Percentiles rank a stretch among this genome's conserved stretches.
phyloP scores from a whole-genome alignment of 1,140 invertebrate genomes.

The Thereuonema tuberculata region DNA sequence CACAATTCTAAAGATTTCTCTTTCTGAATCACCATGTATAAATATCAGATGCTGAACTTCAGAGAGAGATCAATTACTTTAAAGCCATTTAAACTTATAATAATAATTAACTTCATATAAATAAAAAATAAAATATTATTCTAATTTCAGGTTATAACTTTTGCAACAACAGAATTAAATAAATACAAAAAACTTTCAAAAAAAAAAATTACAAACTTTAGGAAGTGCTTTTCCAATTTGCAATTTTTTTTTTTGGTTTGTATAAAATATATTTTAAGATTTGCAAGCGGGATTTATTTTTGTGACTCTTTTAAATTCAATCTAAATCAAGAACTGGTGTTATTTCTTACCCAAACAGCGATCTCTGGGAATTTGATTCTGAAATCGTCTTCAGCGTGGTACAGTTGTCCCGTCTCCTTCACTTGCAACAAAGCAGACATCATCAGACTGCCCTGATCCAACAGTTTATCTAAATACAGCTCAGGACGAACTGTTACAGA shows the following conservation, averaged over 20 bases:
- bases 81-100: no score
- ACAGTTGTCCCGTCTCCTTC: constrained; percentile 2
- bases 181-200: no score
- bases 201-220: no score
- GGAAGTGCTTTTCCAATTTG: background rate
- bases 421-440: constrained; percentile 6
- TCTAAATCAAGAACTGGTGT: no score
- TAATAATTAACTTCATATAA: no score
- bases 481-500: background rate
- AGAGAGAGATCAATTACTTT: no score
- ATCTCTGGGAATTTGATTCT: constrained; percentile 1
- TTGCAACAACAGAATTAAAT: no score
- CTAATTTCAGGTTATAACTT: no score
- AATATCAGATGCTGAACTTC: no score
- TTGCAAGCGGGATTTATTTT: background rate
- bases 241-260: background rate
- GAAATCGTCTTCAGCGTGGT: constrained; percentile 8
- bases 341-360: background rate
- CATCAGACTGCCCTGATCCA: constrained; percentile 2
- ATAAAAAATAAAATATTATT: no score
- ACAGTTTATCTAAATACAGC: background rate
- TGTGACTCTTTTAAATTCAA: background rate
- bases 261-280: background rate
- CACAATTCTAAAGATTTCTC: no score
- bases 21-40: no score